Conservation (phyloP, 2,113 vertebrate genomes). For the Tragulus kanchil region DNA sequence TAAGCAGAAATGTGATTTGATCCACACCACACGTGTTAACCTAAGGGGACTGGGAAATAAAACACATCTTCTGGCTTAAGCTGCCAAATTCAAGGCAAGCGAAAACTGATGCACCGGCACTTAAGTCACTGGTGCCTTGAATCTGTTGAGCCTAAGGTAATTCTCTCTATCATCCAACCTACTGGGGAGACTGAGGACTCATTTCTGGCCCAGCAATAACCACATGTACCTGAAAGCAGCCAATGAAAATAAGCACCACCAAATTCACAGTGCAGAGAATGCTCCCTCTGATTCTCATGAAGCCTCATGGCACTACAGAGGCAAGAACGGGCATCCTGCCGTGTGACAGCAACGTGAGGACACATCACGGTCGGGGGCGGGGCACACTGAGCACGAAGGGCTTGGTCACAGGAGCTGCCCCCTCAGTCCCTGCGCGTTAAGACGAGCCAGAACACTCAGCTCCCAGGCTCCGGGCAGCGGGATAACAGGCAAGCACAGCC, state of each 20-base stretch:
- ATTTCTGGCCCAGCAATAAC: not conserved
- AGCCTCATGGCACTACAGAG: not conserved
- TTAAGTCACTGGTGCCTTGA: not conserved
- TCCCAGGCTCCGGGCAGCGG: not conserved
- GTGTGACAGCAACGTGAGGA: not conserved
- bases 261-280: not conserved
- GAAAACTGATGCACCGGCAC: not conserved
- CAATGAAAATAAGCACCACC: not conserved
- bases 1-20: not conserved
- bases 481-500: not conserved
- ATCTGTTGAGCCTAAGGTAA: not conserved
- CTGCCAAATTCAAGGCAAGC: not conserved
- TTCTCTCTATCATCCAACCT: not conserved
- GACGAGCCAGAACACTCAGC: not conserved
- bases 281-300: not conserved
- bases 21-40: not conserved
- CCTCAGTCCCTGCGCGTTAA: not conserved
- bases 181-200: not conserved
- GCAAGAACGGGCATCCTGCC: not conserved
- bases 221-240: not conserved
- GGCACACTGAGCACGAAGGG: not conserved
- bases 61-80: not conserved
- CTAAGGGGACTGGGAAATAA: not conserved
- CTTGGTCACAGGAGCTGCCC: not conserved
- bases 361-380: not conserved